phyloP scores from a whole-genome alignment of 2,888 invertebrate genomes.

The Buathra laborator region DNA sequence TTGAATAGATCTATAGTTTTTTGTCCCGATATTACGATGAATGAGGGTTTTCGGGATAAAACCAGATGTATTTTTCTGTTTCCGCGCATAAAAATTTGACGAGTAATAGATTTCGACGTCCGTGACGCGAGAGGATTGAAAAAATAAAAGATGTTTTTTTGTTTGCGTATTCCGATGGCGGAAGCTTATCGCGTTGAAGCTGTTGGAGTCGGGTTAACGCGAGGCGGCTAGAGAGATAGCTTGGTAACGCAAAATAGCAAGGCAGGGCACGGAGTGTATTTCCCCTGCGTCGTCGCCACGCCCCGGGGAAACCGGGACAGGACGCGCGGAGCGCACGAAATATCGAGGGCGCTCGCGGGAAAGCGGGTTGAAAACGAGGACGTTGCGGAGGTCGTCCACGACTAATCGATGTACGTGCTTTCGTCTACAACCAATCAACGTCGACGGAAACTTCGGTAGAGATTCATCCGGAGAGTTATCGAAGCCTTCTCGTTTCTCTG shows the following conservation, averaged over 20 bases:
- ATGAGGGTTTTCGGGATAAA: neutral
- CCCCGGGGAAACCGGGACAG: slow-evolving; percentile 60
- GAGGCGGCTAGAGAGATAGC: slow-evolving; percentile 17
- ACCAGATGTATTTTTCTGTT: neutral
- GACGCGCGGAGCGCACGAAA: slow-evolving; percentile 34
- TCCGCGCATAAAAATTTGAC: neutral
- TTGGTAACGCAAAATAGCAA: slow-evolving; percentile 35
- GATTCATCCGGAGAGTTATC: slow-evolving; percentile 70
- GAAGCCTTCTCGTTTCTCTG: slow-evolving; percentile 60
- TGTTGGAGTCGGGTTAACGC: slow-evolving; percentile 5
- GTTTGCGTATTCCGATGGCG: slow-evolving; percentile 3
- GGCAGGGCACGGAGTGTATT: slow-evolving; percentile 48
- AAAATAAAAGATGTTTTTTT: neutral
- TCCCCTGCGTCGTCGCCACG: slow-evolving; percentile 60
- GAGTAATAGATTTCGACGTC: neutral
- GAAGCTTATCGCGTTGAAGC: slow-evolving; percentile 33
- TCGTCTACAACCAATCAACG: slow-evolving; percentile 71
- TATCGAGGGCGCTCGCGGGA: slow-evolving; percentile 60
- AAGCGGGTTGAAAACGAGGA: slow-evolving; percentile 59
- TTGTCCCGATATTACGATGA: neutral
- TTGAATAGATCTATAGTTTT: neutral
- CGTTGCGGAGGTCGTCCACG: slow-evolving; percentile 57
- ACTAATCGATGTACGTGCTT: slow-evolving; percentile 74
- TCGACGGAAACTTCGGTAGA: slow-evolving; percentile 67
- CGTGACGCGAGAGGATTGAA: slow-evolving; percentile 3